Base-by-base conservation (phyloP, 2,113 vertebrate genomes). In the Collichthys lucidus region DNA sequence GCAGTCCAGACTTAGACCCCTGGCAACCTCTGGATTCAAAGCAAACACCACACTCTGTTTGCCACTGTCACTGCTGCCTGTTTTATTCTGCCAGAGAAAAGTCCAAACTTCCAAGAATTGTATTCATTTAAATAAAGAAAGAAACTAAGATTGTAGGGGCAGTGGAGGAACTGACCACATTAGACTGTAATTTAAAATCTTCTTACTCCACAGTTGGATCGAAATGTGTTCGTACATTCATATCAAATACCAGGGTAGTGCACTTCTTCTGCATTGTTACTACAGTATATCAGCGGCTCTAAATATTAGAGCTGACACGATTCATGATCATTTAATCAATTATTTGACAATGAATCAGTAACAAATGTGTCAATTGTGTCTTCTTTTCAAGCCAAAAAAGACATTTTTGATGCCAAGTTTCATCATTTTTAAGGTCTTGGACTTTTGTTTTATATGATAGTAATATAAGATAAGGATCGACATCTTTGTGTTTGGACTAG, bases 1-100 rank as follows among this genome's bases (percentile, higher is more conserved):
- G 64, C 70, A 50, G 87, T 88, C 89, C 88, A 78, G 80, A 83
- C 76, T 16, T 4, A 40, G 83, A 81, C 77, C 82, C 91, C 74
- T 81, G 82, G 85, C 72, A 94, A 91, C 89, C 81, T 42, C 68
- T 68, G 71, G 53, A 67, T 66, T 75, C 74, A 81, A 82, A 82
- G 61, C 82, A 88, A 91, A 93, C 79, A 57, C 44, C 19, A 24
- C 67, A 62, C 59, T 78, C 74, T 26, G 24, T 64, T 42, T 55
- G 49, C 20, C 57, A 8, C 59, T 78, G 68, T 76, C 9, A 35
- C 44, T 78, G 57, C 66, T 72, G 20, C 9, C 35, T 49, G 14
- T 57, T 12, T 15, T 17, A 53, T 11, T 16, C 52, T n/a, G 49
- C 47, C 10, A 17, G 29, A 53, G 20, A 78, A 47, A 52, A 50